Evolutionary conservation across 2,113 vertebrate species (phyloP).

Genomic region (Oophaga pumilio): DNA sequence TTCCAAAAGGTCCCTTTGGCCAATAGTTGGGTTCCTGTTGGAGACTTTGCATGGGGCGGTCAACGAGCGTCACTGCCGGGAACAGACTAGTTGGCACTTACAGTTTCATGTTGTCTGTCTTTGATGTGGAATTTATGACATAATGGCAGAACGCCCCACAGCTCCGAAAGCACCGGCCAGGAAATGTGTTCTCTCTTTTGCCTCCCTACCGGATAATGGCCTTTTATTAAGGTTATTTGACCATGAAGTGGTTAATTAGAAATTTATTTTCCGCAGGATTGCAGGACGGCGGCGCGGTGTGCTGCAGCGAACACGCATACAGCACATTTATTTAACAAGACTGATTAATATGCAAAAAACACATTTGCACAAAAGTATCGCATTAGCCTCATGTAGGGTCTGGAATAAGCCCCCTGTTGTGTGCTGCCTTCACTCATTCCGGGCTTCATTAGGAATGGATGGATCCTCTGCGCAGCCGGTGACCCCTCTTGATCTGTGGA

Average conservation of each 20-base stretch:
- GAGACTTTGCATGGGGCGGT: too few relatives aligned
- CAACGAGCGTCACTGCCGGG: background rate
- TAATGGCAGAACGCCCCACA: background rate
- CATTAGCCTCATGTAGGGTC: slow-evolving; percentile 54
- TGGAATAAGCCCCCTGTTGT: slow-evolving; percentile 51
- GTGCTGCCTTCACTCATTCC: slow-evolving; percentile 24
- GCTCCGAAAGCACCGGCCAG: background rate
- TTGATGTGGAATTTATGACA: background rate
- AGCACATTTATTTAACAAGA: slow-evolving; percentile 47
- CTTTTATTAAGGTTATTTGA: slow-evolving; percentile 44
- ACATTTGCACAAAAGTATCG: slow-evolving; percentile 39
- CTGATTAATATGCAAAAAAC: slow-evolving; percentile 53
- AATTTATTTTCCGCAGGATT: slow-evolving; percentile 44
- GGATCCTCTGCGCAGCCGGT: background rate
- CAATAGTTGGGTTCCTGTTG: too few relatives aligned
- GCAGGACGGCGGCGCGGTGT: background rate
- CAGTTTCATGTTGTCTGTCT: background rate
- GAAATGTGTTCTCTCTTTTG: background rate
- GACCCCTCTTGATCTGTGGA: slow-evolving; percentile 26
- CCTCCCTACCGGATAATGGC: slow-evolving; percentile 40
- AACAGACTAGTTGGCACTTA: background rate
- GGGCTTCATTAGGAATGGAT: slow-evolving; percentile 21
- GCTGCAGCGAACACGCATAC: slow-evolving; percentile 8
- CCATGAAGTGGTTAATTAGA: slow-evolving; percentile 45
- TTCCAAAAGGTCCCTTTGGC: too few relatives aligned